Evolutionary conservation across 2,888 invertebrate species (phyloP).

Genomic region (Platypus cylindrus): DNA sequence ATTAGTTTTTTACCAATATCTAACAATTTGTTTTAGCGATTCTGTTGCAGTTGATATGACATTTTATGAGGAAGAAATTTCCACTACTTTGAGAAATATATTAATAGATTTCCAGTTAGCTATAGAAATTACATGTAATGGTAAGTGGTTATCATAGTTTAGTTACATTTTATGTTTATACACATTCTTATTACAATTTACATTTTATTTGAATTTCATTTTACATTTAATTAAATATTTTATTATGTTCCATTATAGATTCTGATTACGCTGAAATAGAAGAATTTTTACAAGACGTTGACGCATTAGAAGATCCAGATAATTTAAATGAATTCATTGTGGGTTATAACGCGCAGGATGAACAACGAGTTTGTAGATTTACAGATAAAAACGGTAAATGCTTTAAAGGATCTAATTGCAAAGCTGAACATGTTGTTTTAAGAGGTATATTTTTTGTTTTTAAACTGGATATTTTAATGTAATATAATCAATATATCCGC

Average conservation of each 20-base stretch:
- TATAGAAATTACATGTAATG: conserved; percentile 17
- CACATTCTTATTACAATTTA: not conserved
- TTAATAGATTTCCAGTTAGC: conserved; percentile 20
- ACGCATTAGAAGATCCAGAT: conserved; percentile 18
- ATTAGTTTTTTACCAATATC: not conserved
- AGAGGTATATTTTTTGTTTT: conserved; percentile 18
- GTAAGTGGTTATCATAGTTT: conserved; percentile 12
- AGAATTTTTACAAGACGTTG: conserved; percentile 17
- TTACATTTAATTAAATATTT: not conserved
- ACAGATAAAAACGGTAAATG: conserved; percentile 22
- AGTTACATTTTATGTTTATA: not conserved
- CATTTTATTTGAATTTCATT: not conserved
- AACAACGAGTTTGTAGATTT: conserved; percentile 24
- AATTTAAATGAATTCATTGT: conserved; percentile 22
- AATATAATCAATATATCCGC: not conserved
- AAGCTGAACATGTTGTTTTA: conserved; percentile 22
- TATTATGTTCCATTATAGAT: conserved; percentile 11
- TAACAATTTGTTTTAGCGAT: conserved; percentile 13
- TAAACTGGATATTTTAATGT: not conserved
- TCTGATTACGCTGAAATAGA: conserved; percentile 18
- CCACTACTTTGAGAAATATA: conserved; percentile 18
- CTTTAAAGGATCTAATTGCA: conserved; percentile 25
- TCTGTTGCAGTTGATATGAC: conserved; percentile 20
- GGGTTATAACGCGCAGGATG: conserved; percentile 26
- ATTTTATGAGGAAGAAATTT: conserved; percentile 6